A percentile compares a stretch with the other conserved stretches of the same genome.
Conservation (phyloP, 2,797 vertebrate species). For the Botia almorhae region DNA sequence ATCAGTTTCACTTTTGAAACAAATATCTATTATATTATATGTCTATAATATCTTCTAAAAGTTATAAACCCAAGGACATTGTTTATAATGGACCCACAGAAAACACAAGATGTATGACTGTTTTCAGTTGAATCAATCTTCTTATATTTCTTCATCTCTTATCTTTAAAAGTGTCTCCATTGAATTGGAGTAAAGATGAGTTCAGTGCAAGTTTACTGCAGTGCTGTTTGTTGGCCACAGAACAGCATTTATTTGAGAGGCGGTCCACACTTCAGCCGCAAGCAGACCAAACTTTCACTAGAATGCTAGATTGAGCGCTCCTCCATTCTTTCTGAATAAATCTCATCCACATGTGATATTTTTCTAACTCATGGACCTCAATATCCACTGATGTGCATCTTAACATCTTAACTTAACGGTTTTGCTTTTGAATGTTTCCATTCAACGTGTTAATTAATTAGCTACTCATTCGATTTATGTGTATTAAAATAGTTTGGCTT, state of each 20-base stretch:
- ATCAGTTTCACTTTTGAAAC: no score
- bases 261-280: no score
- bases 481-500: slow-evolving; percentile 39
- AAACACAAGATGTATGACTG: no score
- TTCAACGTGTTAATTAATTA: slow-evolving; percentile 28
- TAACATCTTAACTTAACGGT: slow-evolving; percentile 11
- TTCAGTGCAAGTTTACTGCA: slow-evolving; percentile 23
- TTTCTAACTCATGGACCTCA: slow-evolving; percentile 12
- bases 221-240: slow-evolving; percentile 45
- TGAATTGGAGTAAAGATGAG: slow-evolving; percentile 27
- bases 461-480: slow-evolving; percentile 30
- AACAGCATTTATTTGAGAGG: no score
- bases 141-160: no score
- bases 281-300: slow-evolving; percentile 44
- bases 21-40: no score
- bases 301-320: slow-evolving; percentile 12
- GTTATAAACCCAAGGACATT: no score
- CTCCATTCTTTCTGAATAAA: slow-evolving; percentile 43
- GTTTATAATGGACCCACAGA: no score
- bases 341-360: slow-evolving; percentile 20
- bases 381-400: slow-evolving; percentile 26
- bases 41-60: no score
- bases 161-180: neutral
- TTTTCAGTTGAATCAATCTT: no score
- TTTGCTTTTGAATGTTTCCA: neutral